Percentiles rank a stretch among this genome's conserved stretches.
Evolutionary conservation across 2,797 vertebrate species (phyloP).

Genomic region (Gymnoscopelus braueri): DNA sequence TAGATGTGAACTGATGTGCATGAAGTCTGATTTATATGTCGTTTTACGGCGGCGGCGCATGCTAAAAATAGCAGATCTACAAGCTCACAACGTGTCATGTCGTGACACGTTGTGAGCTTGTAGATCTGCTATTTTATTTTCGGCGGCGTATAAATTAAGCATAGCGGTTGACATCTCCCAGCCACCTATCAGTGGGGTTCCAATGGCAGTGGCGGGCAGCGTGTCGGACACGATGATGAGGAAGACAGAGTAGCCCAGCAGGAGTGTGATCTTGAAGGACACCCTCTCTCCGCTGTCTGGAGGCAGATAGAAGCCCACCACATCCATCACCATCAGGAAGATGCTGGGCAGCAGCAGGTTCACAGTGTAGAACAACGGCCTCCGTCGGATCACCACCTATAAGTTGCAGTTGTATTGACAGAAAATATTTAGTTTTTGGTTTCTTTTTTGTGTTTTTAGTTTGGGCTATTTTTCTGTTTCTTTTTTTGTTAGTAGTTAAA

Average conservation of each 20-base stretch:
- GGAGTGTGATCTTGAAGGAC: conserved; percentile 97
- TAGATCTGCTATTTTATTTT: background rate
- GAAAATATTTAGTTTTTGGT: too few species aligned
- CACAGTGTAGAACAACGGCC: conserved; percentile 94
- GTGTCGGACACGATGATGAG: conserved; percentile 98
- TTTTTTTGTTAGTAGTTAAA: background rate
- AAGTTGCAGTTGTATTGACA: conserved; percentile 5
- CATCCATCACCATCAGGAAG: conserved; percentile 97
- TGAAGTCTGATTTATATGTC: too few species aligned
- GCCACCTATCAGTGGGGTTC: conserved; percentile 93
- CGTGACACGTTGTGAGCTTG: background rate
- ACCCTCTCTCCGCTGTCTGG: conserved; percentile 96
- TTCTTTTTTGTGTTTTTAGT: too few species aligned
- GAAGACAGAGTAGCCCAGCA: conserved; percentile 98
- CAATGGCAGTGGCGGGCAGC: conserved; percentile 92
- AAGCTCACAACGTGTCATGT: background rate
- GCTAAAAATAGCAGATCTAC: background rate
- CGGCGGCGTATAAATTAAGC: too few species aligned
- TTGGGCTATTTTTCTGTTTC: background rate
- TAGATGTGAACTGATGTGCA: background rate
- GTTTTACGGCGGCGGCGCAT: too few species aligned
- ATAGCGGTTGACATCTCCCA: background rate
- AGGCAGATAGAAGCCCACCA: conserved; percentile 95
- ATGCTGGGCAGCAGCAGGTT: conserved; percentile 94
- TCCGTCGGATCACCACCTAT: conserved; percentile 94